These are phyloP conservation scores for Pimephales promelas DNA, from an alignment of 2,113 vertebrate species.

Conservation along the genomic window DNA sequence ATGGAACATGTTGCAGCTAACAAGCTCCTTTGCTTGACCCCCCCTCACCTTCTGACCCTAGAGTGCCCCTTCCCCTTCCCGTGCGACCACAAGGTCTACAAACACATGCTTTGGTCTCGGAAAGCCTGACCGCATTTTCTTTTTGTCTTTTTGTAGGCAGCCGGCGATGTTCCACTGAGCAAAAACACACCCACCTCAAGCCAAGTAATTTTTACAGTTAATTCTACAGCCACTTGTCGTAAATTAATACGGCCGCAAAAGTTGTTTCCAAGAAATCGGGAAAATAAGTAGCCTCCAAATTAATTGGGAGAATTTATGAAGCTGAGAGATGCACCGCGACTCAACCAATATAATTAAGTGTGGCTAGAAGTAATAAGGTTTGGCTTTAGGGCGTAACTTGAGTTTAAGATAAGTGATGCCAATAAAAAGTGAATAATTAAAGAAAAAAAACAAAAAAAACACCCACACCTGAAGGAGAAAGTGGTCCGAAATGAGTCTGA, in stretches of 20 bases:
- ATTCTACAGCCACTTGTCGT: slow-evolving; percentile 50
- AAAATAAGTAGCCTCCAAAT: slow-evolving; percentile 65
- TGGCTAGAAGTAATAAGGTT: slow-evolving; percentile 54
- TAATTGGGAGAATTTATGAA: slow-evolving; percentile 67
- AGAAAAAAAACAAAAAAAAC: slow-evolving; percentile 39
- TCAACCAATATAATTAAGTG: slow-evolving; percentile 57
- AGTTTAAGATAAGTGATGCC: slow-evolving; percentile 52
- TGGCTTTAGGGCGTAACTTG: slow-evolving; percentile 54
- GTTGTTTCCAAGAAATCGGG: slow-evolving; percentile 59
- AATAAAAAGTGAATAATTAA: slow-evolving; percentile 58
- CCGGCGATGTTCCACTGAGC: slow-evolving; percentile 51
- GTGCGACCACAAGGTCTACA: slow-evolving; percentile 63
- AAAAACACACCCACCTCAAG: slow-evolving; percentile 22
- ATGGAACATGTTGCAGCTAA: slow-evolving; percentile 67
- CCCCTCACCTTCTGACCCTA: slow-evolving; percentile 68
- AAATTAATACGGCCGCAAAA: slow-evolving; percentile 32
- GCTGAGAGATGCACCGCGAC: slow-evolving; percentile 55
- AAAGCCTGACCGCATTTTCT: slow-evolving; percentile 64
- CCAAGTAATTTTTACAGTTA: slow-evolving; percentile 53
- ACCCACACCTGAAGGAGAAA: slow-evolving; percentile 55
- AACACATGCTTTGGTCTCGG: slow-evolving; percentile 67
- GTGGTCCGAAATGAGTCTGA: neutral
- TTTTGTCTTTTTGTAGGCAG: slow-evolving; percentile 53
- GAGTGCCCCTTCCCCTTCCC: slow-evolving; percentile 44
- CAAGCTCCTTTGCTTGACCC: slow-evolving; percentile 74